These are phyloP conservation scores for Gambelia wislizenii DNA, from an alignment of 2,797 vertebrate species.

Conservation along the genomic window DNA sequence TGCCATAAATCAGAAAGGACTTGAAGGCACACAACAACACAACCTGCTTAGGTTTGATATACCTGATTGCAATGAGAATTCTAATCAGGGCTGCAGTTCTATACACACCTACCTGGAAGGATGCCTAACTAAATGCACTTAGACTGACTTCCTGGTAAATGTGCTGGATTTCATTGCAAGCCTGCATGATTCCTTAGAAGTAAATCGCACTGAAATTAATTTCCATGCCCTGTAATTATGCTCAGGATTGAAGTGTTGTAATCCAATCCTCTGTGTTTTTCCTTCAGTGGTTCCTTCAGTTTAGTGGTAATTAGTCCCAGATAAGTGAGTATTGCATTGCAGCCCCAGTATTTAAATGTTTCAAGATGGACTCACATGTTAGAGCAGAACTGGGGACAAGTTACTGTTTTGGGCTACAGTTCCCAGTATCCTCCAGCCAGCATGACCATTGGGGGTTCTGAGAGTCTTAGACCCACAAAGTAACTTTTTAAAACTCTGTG, in stretches of 20 bases:
- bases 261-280: neutral
- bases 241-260: neutral
- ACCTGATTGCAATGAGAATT: neutral
- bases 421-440: too few relatives aligned
- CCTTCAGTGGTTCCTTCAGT: neutral
- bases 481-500: too few relatives aligned
- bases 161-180: neutral
- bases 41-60: neutral
- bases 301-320: neutral
- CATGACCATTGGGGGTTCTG: too few relatives aligned
- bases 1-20: too few relatives aligned
- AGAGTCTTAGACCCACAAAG: too few relatives aligned
- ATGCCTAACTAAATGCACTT: neutral
- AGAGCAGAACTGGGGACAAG: neutral
- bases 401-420: too few relatives aligned
- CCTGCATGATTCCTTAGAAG: neutral
- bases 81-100: neutral
- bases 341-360: neutral
- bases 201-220: neutral
- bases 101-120: neutral
- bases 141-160: neutral
- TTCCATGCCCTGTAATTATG: neutral
- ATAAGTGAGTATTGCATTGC: neutral
- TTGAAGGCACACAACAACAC: too few relatives aligned
- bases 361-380: neutral